Percentiles rank a stretch among this genome's conserved stretches.
Evolutionary conservation across 2,113 vertebrate species (phyloP).

Genomic region (Macrotis lagotis): DNA sequence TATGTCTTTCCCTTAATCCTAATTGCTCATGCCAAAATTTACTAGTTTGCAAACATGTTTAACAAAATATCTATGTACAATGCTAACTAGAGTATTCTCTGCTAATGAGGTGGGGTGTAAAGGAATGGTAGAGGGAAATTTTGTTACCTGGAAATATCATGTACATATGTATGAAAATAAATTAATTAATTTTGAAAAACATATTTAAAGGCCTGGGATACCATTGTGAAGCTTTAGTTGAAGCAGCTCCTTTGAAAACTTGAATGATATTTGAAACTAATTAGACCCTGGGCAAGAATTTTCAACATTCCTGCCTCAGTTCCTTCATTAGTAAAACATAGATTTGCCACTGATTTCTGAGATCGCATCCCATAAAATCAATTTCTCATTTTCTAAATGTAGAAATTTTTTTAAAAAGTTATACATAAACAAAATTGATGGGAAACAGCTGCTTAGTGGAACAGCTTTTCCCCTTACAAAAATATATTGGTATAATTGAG

Average conservation of each 20-base stretch:
- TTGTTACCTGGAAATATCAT: no score
- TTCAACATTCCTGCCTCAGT: neutral
- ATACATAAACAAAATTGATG: neutral
- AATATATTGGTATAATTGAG: neutral
- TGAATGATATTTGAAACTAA: neutral
- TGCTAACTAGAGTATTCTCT: no score
- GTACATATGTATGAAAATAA: no score
- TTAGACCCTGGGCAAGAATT: neutral
- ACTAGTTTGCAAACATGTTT: no score
- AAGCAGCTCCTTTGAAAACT: neutral
- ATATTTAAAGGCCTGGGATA: neutral
- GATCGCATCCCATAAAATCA: neutral
- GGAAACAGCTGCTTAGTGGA: neutral
- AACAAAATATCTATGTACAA: no score
- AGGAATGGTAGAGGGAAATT: no score
- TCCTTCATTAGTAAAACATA: neutral
- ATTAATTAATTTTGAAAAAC: no score
- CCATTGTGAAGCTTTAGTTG: neutral
- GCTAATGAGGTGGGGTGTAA: no score
- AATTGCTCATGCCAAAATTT: no score
- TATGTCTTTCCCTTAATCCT: no score
- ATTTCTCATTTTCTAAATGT: neutral
- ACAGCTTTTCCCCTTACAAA: neutral
- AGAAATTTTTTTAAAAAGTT: neutral
- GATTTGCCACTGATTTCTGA: neutral